Base-by-base conservation (phyloP, 2,888 invertebrate species). In the Selenia dentaria region DNA sequence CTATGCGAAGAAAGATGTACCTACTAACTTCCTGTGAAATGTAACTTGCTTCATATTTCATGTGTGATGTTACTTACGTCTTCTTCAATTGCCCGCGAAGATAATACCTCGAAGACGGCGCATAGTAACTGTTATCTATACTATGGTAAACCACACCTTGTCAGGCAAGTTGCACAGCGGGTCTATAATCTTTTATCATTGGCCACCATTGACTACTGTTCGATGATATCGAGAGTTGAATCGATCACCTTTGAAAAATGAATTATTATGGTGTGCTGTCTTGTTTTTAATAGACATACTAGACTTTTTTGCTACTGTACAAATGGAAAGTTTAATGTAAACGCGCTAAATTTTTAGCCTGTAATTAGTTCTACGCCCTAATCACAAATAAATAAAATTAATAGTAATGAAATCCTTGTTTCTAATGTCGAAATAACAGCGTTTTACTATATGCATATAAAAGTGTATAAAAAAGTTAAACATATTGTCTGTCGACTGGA, bases 81-180 rank as follows among this genome's bases (percentile, higher is more conserved):
- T 16, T 33, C 37, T 37, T 25, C 11, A 16, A 6, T 14, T 28
- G 14, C 45, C 39, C 40, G 34, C 41, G 20, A 49, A 74, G 71
- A 73, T 71, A 68, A 69, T 62, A 57, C 62, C 56, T 8, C 8
- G 6, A 6, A 8, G 2, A 8, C 25, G 10, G 2, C 3, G 10
- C 6, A 2, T 6, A 32, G 35, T 13, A 9, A 57, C 51, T 55
- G 41, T 33, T 18, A 16, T 9, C 2, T 9, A 24, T 27, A 9
- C 41, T 41, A 35, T 31, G 46, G 12, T 18, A 14, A 31, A 51
- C 61, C 66, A 69, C 64, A 70, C 73, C 75, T 69, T 64, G 63
- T 66, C 69, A 77, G 77, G 64, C 64, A 57, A 62, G 64, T 67
- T 67, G 46, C 51, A 45, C 43, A 39, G 35, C 40, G 48, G 54